Conservation (phyloP, 2,797 vertebrate genomes). For the Xenentodon cancila region DNA sequence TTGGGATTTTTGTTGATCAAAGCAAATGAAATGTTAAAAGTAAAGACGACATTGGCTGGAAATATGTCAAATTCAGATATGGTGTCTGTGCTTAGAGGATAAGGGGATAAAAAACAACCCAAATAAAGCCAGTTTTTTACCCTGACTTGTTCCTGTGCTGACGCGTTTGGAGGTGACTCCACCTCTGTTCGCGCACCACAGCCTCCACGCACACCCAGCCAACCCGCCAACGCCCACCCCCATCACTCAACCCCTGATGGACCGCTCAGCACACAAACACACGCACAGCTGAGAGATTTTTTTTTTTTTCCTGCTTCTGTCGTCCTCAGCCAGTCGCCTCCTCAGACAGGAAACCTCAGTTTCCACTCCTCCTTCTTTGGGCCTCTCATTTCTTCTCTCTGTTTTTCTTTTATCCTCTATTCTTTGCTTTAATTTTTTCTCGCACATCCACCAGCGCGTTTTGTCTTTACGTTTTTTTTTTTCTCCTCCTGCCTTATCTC, state of each 20-base stretch:
- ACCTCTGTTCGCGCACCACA: constrained; percentile 68
- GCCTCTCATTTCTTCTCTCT: constrained; percentile 58
- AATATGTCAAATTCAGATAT: neutral
- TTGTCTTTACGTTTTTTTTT: neutral
- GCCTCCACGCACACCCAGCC: constrained; percentile 21
- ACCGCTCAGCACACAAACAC: constrained; percentile 53
- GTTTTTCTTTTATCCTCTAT: constrained; percentile 35
- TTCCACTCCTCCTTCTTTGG: constrained; percentile 77
- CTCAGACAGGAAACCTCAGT: constrained; percentile 86
- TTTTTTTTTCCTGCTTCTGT: constrained; percentile 57
- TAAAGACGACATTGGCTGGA: neutral
- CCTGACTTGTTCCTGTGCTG: constrained; percentile 46
- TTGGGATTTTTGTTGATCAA: constrained; percentile 16
- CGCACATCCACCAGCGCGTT: constrained; percentile 9
- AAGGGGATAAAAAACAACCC: constrained; percentile 1
- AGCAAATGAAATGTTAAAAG: neutral
- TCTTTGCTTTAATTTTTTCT: constrained; percentile 43
- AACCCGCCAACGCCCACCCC: constrained; percentile 2
- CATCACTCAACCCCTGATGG: constrained; percentile 42
- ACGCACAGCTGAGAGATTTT: constrained; percentile 62
- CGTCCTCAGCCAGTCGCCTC: constrained; percentile 72
- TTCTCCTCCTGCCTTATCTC: constrained; percentile 8
- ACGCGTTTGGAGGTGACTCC: constrained; percentile 64
- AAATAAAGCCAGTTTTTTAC: constrained; percentile 28
- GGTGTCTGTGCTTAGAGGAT: neutral